Evolutionary conservation across 2,888 invertebrate genomes (phyloP).

Genomic region (Pammene fasciana): DNA sequence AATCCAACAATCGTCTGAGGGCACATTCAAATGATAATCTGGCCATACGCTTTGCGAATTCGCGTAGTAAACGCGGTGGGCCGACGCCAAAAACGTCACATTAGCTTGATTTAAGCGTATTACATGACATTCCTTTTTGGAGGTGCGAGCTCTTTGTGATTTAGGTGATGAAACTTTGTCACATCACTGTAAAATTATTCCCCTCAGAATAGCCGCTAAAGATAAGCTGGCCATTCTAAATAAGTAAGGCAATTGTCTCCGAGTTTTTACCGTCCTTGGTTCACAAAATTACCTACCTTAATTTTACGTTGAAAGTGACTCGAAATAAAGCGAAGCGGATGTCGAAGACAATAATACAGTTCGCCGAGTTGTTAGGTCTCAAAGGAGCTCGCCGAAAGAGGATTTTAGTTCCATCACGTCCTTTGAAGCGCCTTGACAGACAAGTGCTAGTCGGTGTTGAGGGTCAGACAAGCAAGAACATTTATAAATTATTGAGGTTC

Average conservation of each 20-base stretch:
- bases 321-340: conserved; percentile 23
- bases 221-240: conserved; percentile 18
- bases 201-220: conserved; percentile 1
- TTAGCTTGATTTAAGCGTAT: conserved; percentile 77
- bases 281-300: conserved; percentile 25
- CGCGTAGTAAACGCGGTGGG: conserved; percentile 58
- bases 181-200: conserved; percentile 26
- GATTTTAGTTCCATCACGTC: conserved; percentile 20
- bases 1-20: conserved; percentile 78
- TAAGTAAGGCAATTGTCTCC: conserved; percentile 9
- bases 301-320: conserved; percentile 15
- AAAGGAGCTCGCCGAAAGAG: conserved; percentile 21
- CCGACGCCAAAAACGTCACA: conserved; percentile 71
- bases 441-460: conserved; percentile 11
- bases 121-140: conserved; percentile 60
- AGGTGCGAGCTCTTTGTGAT: conserved; percentile 38
- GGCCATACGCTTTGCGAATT: conserved; percentile 75
- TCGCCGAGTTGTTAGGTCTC: conserved; percentile 27
- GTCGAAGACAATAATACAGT: conserved; percentile 33
- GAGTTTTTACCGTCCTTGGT: conserved; percentile 8
- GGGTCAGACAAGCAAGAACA: neutral
- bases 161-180: conserved; percentile 38
- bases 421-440: conserved; percentile 33
- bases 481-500: conserved; percentile 4
- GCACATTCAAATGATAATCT: conserved; percentile 82